phyloP scores from a whole-genome alignment of 2,797 vertebrate species.

The Lacerta viridis region DNA sequence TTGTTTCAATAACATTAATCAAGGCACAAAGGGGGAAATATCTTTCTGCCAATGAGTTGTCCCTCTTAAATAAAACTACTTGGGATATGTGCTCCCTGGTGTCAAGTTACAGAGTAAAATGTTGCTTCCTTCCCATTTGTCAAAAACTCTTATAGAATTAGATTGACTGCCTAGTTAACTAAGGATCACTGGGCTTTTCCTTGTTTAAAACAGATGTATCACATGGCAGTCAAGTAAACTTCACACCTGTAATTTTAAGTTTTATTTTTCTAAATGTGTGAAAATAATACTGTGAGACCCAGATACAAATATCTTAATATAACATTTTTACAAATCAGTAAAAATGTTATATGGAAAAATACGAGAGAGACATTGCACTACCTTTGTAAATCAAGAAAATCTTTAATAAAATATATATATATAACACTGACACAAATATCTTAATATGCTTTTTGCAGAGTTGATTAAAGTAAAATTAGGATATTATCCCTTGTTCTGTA shows the following conservation, averaged over 20 bases:
- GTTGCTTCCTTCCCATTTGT: neutral
- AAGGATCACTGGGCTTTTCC: slow-evolving; percentile 12
- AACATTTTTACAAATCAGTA: too few species aligned
- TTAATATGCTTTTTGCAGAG: neutral
- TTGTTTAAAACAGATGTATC: neutral
- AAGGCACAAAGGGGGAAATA: neutral
- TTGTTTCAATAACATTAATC: slow-evolving; percentile 36
- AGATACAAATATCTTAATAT: neutral
- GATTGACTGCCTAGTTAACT: neutral
- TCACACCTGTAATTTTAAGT: neutral
- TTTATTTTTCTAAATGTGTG: slow-evolving; percentile 11
- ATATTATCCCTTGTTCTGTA: neutral
- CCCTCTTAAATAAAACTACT: neutral
- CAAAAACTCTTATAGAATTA: slow-evolving; percentile 27
- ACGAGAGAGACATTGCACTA: too few species aligned
- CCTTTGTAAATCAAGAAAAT: too few species aligned
- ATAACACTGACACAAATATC: neutral
- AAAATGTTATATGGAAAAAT: too few species aligned
- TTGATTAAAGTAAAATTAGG: neutral
- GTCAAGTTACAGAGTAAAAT: neutral
- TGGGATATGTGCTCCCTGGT: neutral
- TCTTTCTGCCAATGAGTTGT: neutral
- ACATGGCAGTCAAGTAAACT: neutral
- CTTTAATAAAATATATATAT: too few species aligned
- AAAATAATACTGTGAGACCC: neutral